phyloP scores from a whole-genome alignment of 2,888 invertebrate species.

The Zaprionus lineosus region DNA sequence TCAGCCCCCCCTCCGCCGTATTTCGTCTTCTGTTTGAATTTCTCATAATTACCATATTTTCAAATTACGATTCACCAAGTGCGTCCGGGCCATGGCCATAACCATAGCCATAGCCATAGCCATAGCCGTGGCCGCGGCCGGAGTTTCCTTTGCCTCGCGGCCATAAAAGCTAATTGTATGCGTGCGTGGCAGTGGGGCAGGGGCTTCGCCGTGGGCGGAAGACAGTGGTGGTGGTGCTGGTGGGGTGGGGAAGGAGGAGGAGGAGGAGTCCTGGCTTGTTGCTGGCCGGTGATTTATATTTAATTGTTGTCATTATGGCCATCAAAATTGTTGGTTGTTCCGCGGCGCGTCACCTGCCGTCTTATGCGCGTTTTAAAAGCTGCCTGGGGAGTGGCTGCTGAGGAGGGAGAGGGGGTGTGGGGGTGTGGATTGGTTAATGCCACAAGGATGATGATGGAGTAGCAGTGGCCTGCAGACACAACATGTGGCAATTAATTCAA shows the following conservation, averaged over 20 bases:
- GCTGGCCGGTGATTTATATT: constrained; percentile 74
- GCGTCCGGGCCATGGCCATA: constrained; percentile 38
- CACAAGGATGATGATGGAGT: background rate
- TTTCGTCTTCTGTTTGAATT: no score
- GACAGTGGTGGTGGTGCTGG: background rate
- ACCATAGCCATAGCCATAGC: background rate
- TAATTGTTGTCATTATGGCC: constrained; percentile 80
- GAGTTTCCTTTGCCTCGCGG: constrained; percentile 35
- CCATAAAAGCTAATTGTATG: constrained; percentile 79
- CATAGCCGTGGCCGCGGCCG: constrained; percentile 2
- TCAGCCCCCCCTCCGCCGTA: no score
- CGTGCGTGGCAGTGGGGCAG: constrained; percentile 52
- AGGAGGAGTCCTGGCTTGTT: constrained; percentile 55
- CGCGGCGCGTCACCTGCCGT: constrained; percentile 37
- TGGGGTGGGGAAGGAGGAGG: constrained; percentile 2
- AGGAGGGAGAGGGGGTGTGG: no score
- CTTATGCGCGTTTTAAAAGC: constrained; percentile 30
- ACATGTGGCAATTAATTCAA: constrained; percentile 51
- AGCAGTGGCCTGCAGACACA: background rate
- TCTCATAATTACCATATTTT: constrained; percentile 78
- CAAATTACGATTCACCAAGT: constrained; percentile 73
- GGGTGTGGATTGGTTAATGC: background rate
- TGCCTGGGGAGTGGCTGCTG: background rate
- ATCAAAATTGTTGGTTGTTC: constrained; percentile 52
- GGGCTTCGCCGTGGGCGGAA: background rate